Conservation (phyloP, 2,888 invertebrate genomes). For the Drosophila paramelanica region DNA sequence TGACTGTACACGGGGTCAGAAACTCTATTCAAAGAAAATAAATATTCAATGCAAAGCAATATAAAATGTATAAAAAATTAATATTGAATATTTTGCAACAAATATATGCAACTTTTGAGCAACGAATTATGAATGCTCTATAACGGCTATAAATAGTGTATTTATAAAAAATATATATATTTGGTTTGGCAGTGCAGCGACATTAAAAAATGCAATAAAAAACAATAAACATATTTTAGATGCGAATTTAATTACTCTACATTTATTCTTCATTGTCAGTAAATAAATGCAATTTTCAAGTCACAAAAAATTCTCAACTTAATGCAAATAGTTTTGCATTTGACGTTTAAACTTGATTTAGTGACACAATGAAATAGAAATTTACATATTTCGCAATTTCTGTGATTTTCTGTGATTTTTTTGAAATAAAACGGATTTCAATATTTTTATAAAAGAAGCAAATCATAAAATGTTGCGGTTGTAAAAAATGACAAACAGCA, state of each 20-base stretch:
- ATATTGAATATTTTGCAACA: background rate
- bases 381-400: background rate
- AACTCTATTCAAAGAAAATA: conserved; percentile 6
- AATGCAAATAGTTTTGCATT: background rate
- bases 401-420: background rate
- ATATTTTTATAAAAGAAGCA: background rate
- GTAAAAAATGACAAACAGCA: background rate
- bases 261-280: no score
- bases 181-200: no score
- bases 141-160: background rate
- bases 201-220: no score
- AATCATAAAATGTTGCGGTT: background rate
- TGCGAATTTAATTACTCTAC: no score
- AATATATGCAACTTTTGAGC: no score
- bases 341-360: no score
- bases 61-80: conserved; percentile 2
- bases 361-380: background rate
- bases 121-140: conserved; percentile 11
- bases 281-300: no score
- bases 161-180: no score
- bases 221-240: no score
- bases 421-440: background rate
- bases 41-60: conserved; percentile 4
- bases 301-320: background rate
- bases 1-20: background rate